Percentiles rank a stretch among this genome's conserved stretches.
phyloP scores from a whole-genome alignment of 2,797 vertebrate species.

The Peromyscus eremicus region DNA sequence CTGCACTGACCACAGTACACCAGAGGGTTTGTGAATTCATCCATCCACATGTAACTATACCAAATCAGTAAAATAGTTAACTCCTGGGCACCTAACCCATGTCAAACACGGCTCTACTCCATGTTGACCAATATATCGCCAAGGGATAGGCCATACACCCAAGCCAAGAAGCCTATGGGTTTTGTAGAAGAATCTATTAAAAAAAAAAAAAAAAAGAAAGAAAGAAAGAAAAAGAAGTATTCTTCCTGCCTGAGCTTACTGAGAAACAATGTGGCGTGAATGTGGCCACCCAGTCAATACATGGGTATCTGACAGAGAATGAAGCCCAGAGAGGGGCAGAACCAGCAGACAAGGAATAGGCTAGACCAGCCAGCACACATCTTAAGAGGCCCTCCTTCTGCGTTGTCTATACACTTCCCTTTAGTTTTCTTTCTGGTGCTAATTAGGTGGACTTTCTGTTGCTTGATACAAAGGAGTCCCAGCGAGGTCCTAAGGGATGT shows the following conservation, averaged over 20 bases:
- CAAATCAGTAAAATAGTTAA: conserved; percentile 19
- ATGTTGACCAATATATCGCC: not conserved
- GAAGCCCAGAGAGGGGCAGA: not conserved
- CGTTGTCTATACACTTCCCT: not conserved
- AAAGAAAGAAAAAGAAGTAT: not conserved
- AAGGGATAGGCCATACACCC: not conserved
- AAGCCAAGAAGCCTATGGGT: not conserved
- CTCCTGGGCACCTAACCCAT: not conserved
- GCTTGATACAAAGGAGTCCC: not conserved
- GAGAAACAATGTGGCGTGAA: not conserved
- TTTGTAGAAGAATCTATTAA: not conserved
- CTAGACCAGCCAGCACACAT: not conserved
- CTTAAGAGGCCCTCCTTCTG: not conserved
- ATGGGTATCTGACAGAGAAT: not conserved
- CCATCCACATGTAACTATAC: not conserved
- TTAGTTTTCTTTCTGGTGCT: not conserved
- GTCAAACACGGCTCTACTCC: not conserved
- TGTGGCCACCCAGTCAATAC: not conserved
- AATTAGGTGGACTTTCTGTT: not conserved
- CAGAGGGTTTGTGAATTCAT: not conserved
- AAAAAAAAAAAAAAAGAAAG: not conserved
- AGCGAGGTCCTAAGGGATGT: not conserved
- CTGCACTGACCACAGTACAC: rapidly evolving
- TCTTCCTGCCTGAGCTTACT: not conserved
- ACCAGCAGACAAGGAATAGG: not conserved